phyloP scores from a whole-genome alignment of 2,888 invertebrate genomes.

The Erannis defoliaria region DNA sequence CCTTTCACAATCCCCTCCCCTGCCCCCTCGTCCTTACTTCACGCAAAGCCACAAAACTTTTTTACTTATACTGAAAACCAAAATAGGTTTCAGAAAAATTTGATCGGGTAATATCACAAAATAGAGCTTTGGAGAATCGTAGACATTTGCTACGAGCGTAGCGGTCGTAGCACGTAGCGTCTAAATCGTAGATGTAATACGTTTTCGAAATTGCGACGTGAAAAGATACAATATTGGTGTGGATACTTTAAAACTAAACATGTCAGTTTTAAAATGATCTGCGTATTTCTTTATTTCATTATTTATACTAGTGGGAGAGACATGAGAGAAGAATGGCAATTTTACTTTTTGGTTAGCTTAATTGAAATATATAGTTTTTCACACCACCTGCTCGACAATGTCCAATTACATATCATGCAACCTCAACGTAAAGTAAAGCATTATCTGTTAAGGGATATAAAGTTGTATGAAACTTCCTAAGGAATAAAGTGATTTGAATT shows the following conservation, averaged over 20 bases:
- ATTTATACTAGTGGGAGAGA: not conserved
- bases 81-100: not conserved
- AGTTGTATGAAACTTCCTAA: too few species aligned
- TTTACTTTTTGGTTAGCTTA: too few species aligned
- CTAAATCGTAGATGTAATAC: not conserved
- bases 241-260: not conserved
- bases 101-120: conserved; percentile 27
- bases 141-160: conserved; percentile 32
- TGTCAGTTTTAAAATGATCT: too few species aligned
- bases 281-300: not conserved
- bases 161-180: conserved; percentile 12
- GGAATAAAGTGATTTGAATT: too few species aligned
- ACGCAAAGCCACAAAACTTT: not conserved
- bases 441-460: too few species aligned
- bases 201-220: not conserved
- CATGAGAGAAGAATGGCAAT: too few species aligned
- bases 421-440: too few species aligned
- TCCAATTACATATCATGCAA: too few species aligned
- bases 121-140: conserved; percentile 5
- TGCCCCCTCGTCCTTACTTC: not conserved
- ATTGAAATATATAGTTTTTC: too few species aligned
- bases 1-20: conserved; percentile 29
- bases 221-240: not conserved
- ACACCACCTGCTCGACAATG: too few species aligned
- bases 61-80: not conserved